Evolutionary conservation across 2,797 vertebrate genomes (phyloP), one percentile per base, ranked within the genome.

Genomic region (Bryconaethiops microstoma): DNA sequence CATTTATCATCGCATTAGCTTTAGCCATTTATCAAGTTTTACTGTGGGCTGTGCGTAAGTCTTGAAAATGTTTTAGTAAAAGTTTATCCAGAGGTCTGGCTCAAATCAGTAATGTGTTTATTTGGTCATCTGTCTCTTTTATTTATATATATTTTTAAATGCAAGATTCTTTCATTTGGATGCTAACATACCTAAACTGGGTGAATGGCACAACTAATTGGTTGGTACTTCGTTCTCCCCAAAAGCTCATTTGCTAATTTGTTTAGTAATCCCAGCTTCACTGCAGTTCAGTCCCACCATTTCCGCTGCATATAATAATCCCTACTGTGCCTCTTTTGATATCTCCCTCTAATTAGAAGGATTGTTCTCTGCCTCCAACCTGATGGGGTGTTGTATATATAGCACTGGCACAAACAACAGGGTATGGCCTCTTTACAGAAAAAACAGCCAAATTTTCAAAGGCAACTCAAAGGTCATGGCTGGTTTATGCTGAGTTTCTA

Each of bases 11-110:
- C 82, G 85, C 74, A 62, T 77, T 86, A 85, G 84, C 84, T 78
- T 78, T 81, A 86, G 57, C 82, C 87, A 91, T 93, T 92, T 83
- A 92, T 94, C 91, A 92, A 81, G 84, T 77, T 50, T 81, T 60
- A 84, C 79, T 87, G 87, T 88, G 88, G 89, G 86, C 80, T 86
- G 83, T 88, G 78, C 85, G 65, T 65, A 80, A 86, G 81, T 88
- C 88, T 85, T 78, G 70, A 72, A 72, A 65, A 82, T 63, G 72
- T 77, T 81, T 78, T 70, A 78, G 64, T 29, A 77, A 82, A 80
- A 64, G 74, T 68, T 62, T 39, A 42, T 75, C 48, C 54, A 70
- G 76, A 78, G 80, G 71, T 80, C 73, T 42, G 62, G 67, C 72
- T 81, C 76, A 84, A 78, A 70, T 64, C 57, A 60, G 57, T n/a